Percentiles rank a stretch among this genome's conserved stretches.
These are phyloP conservation scores for Pachyseris speciosa DNA, from an alignment of 64 coral and sea anemone genomes.

Conservation along the genomic window DNA sequence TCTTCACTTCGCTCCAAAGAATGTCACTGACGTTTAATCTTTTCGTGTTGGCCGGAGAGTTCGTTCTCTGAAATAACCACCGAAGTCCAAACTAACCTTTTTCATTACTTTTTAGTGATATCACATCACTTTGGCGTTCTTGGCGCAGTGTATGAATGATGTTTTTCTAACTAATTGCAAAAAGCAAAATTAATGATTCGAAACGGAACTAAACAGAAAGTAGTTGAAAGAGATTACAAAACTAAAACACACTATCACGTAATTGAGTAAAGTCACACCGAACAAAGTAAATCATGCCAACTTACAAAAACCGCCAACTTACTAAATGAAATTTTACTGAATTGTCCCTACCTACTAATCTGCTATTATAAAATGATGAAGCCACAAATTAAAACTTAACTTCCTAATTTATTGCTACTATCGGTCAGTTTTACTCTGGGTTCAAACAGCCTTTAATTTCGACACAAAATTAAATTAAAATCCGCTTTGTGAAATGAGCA, in stretches of 20 bases:
- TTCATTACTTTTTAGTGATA: background rate
- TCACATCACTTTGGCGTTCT: constrained; percentile 9
- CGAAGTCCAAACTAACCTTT: background rate
- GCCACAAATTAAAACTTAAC: background rate
- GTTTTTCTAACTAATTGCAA: constrained; percentile 41
- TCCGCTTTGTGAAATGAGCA: constrained; percentile 35
- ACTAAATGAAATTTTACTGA: constrained; percentile 1
- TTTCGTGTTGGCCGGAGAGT: no score
- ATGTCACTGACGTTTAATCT: background rate
- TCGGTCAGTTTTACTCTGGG: background rate
- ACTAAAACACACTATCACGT: constrained; percentile 19
- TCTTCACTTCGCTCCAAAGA: background rate
- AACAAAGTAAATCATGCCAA: constrained; percentile 38
- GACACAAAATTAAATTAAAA: constrained; percentile 29
- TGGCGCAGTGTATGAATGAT: background rate
- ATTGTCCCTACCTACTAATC: background rate
- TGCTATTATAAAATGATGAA: background rate
- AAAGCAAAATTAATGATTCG: constrained; percentile 55
- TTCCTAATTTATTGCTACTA: background rate
- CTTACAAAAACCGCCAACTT: background rate
- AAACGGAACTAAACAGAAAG: constrained; percentile 35
- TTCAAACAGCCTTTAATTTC: background rate
- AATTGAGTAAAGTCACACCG: constrained; percentile 19
- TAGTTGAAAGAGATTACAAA: constrained; percentile 40
- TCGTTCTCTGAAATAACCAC: background rate